Evolutionary conservation across 2,113 vertebrate genomes (phyloP).

Genomic region (Heterotilapia buettikoferi): DNA sequence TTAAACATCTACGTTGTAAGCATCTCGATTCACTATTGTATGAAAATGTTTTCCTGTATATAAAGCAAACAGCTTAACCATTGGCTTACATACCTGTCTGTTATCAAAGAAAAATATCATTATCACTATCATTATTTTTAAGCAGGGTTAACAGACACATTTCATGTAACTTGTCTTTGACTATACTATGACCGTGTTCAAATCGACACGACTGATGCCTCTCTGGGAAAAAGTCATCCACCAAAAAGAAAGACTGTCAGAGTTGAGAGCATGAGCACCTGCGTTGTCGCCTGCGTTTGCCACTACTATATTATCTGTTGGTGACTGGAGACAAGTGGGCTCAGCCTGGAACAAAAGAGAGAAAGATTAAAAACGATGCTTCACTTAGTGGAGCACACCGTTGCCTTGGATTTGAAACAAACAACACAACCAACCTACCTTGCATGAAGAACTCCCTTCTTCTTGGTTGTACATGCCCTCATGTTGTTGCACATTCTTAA

Average conservation of each 20-base stretch:
- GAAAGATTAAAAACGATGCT: neutral
- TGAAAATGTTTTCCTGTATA: neutral
- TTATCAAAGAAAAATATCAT: neutral
- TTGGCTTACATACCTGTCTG: neutral
- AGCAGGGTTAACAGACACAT: neutral
- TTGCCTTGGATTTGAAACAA: neutral
- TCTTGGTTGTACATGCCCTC: conserved; percentile 70
- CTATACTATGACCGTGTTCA: neutral
- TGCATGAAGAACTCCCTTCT: conserved; percentile 47
- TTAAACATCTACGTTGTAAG: neutral
- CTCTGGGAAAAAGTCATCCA: neutral
- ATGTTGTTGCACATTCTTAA: neutral
- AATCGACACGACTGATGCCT: neutral
- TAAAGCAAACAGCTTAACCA: neutral
- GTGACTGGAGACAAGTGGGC: neutral
- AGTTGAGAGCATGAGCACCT: neutral
- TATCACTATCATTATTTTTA: neutral
- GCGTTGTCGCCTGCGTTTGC: neutral
- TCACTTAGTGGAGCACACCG: neutral
- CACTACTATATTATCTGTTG: neutral
- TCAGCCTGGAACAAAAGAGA: conserved; percentile 7
- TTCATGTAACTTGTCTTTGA: too few relatives aligned
- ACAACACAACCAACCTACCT: conserved; percentile 28
- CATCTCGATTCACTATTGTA: neutral
- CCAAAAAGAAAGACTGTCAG: neutral